phyloP scores from a whole-genome alignment of 2,797 vertebrate species.

The Staurois parvus region DNA sequence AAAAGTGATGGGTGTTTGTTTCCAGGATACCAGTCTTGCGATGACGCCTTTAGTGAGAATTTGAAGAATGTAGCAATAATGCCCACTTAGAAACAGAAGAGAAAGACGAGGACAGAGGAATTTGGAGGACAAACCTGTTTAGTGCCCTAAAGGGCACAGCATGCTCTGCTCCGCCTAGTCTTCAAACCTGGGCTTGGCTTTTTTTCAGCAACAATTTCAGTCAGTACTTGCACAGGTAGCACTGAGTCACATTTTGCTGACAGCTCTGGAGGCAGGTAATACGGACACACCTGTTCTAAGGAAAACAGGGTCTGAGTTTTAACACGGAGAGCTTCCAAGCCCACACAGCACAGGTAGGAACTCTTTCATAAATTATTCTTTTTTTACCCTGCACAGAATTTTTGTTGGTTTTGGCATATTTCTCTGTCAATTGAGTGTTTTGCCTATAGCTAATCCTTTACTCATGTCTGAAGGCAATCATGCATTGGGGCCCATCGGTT shows the following conservation, averaged over 20 bases:
- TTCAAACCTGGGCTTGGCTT: conserved; percentile 71
- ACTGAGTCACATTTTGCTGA: conserved; percentile 42
- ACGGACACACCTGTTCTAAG: conserved; percentile 33
- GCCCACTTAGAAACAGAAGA: conserved; percentile 59
- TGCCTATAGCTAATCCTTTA: background rate
- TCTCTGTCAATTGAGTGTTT: background rate
- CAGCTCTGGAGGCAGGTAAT: conserved; percentile 30
- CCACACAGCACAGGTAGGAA: conserved; percentile 21
- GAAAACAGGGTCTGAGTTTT: conserved; percentile 20
- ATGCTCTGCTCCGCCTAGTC: conserved; percentile 70
- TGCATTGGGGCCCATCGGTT: too few species aligned
- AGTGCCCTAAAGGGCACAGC: conserved; percentile 72
- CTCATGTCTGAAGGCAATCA: too few species aligned
- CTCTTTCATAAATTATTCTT: background rate
- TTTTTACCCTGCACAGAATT: background rate
- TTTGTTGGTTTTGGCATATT: background rate
- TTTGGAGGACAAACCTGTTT: conserved; percentile 79
- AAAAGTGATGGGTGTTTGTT: conserved; percentile 9
- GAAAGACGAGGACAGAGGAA: conserved; percentile 66
- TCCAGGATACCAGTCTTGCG: conserved; percentile 21
- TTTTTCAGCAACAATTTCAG: conserved; percentile 28
- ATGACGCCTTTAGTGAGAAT: conserved; percentile 65
- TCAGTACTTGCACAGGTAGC: conserved; percentile 32
- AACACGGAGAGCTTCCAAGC: background rate
- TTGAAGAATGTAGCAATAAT: conserved; percentile 69